A percentile compares a stretch with the other conserved stretches of the same genome.
Conservation (phyloP, 1,140 invertebrate species). For the Drosophila funebris region DNA sequence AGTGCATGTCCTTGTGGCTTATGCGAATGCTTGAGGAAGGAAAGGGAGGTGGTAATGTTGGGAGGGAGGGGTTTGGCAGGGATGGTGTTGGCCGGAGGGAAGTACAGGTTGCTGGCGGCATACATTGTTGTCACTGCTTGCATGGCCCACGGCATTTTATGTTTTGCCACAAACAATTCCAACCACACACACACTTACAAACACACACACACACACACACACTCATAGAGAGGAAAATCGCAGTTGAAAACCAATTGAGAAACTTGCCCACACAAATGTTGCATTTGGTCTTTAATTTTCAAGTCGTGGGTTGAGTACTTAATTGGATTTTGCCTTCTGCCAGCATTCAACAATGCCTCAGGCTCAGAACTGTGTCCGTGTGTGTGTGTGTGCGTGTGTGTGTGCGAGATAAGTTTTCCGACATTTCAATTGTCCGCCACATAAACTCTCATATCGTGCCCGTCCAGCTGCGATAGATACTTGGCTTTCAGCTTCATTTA, state of each 20-base stretch:
- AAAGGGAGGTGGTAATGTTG: background rate
- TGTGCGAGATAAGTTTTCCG: constrained; percentile 33
- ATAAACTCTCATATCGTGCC: constrained; percentile 21
- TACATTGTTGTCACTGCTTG: constrained; percentile 22
- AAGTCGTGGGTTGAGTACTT: constrained; percentile 37
- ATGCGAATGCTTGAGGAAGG: too few relatives aligned
- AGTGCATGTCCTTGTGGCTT: constrained; percentile 7
- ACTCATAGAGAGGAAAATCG: constrained; percentile 4
- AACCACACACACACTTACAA: constrained; percentile 2
- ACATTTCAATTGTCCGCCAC: constrained; percentile 38
- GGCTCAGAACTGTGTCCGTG: background rate
- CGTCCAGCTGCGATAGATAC: constrained; percentile 14
- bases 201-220: background rate
- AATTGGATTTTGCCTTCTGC: constrained; percentile 45
- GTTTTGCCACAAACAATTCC: constrained; percentile 5
- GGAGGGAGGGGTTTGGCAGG: too few relatives aligned
- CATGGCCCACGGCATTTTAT: constrained; percentile 1
- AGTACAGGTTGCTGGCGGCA: background rate
- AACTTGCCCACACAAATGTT: constrained; percentile 33
- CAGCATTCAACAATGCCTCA: constrained; percentile 8
- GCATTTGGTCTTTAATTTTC: constrained; percentile 40
- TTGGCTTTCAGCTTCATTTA: constrained; percentile 18
- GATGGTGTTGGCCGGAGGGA: too few relatives aligned
- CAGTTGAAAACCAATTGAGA: constrained; percentile 33
- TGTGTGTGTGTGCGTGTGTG: constrained; percentile 7